Base-by-base conservation (phyloP, 1,140 invertebrate species). In the Anastrepha ludens region DNA sequence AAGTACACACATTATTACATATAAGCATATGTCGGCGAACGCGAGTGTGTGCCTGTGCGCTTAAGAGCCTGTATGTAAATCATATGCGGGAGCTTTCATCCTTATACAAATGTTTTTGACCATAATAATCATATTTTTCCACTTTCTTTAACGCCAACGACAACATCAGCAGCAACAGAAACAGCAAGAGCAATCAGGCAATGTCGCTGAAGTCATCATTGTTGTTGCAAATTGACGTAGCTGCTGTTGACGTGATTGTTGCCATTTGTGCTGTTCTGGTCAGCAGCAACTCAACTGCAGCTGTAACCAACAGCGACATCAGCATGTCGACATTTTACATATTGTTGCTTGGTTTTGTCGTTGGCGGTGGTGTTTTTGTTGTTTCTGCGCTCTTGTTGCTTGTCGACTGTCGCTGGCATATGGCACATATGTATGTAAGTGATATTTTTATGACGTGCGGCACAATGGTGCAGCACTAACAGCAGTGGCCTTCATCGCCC, bases 341-440 rank as follows among this genome's bases (percentile, higher is more conserved):
- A 39, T 55, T 81, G 47, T 55, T 55, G 47, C 13, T 74, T 74
- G 67, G 47, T 55, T 81, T 44, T 70, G 67, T 47, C 20, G 41
- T 70, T 74, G 41, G 39, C 47, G 44, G 44, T 47, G 70, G 6
- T 74, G 70, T 44, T 41, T 13, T 29, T 20, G 74, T 50, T n/a
- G 70, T 55, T 55, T 11, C 3, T 55, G 70, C 47, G 3, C 39
- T 74, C 41, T 62, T 62, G 70, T 74, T 20, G 64, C 70, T 47
- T 81, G 74, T 81, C 47, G 74, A 13, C 74, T 81, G 74, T 81
- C 74, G 74, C 20, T 81, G 74, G 50, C 74, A 81, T 81, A 29
- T 81, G 74, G 74, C 74, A 81, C 74, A 81, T 81, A 81, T 81
- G 74, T 81, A 81, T 81, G 74, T 55, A 81, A 81, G 74, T 81